Conservation (phyloP, 2,113 vertebrate genomes). For the Ptilorrhoa leucosticta region DNA sequence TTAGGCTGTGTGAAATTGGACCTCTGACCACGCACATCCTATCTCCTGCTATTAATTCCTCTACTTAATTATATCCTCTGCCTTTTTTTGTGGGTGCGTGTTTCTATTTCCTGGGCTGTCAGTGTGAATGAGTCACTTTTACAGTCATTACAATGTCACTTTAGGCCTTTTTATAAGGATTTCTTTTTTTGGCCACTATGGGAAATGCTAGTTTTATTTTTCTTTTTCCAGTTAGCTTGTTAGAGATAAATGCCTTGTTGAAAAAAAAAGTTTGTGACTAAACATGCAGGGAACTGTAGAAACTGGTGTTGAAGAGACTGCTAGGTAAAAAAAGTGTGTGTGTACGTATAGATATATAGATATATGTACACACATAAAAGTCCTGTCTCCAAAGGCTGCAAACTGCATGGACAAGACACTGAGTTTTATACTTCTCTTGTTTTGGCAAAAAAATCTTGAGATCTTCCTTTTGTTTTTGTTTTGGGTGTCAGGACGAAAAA, state of each 20-base stretch:
- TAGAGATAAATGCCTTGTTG: not conserved
- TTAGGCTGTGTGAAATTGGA: not conserved
- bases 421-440: not conserved
- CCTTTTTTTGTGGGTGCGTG: not conserved
- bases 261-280: not conserved
- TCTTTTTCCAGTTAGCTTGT: not conserved
- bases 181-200: not conserved
- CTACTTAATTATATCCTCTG: not conserved
- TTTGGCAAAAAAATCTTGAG: not conserved
- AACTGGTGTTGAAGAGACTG: not conserved
- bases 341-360: fast-evolving
- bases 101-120: not conserved
- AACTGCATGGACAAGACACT: not conserved
- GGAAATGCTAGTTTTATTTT: not conserved
- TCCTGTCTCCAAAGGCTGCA: not conserved
- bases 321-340: not conserved
- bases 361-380: fast-evolving
- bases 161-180: not conserved
- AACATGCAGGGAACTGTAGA: not conserved
- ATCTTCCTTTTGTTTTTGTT: not conserved
- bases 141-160: not conserved
- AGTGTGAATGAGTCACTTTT: conserved; percentile 23
- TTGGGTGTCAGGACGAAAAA: not conserved
- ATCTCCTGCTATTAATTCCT: not conserved
- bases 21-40: not conserved